A percentile compares a stretch with the other conserved stretches of the same genome.
phyloP scores from a whole-genome alignment of 2,797 vertebrate species.

The Xenentodon cancila region DNA sequence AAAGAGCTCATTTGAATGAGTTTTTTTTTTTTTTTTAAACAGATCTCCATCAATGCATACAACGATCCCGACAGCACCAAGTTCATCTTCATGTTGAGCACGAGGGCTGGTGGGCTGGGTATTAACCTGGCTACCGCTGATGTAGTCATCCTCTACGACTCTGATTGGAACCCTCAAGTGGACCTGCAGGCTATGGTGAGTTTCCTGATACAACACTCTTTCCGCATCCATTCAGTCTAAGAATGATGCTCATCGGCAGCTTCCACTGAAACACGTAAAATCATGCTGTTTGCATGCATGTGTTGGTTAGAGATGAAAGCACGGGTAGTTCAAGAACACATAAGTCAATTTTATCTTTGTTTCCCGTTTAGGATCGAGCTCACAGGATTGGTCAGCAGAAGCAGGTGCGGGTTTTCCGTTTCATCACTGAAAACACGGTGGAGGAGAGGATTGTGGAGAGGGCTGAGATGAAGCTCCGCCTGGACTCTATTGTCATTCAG shows the following conservation, averaged over 20 bases:
- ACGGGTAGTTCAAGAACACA: background rate
- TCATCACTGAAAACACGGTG: constrained; percentile 98
- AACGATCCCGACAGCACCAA: constrained; percentile 95
- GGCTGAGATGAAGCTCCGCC: constrained; percentile 96
- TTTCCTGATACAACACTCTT: background rate
- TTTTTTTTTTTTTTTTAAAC: background rate
- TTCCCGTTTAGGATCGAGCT: constrained; percentile 88
- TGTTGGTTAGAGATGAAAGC: background rate
- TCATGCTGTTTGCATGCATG: too few species aligned
- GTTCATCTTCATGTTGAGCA: constrained; percentile 99
- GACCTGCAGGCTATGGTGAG: constrained; percentile 98
- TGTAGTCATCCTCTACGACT: constrained; percentile 98
- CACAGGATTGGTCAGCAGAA: constrained; percentile 99
- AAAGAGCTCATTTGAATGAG: too few species aligned
- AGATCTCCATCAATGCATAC: constrained; percentile 96
- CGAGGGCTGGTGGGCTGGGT: constrained; percentile 95
- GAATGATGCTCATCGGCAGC: too few species aligned
- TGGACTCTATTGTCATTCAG: constrained; percentile 99
- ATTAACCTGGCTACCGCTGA: constrained; percentile 99
- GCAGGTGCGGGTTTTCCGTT: constrained; percentile 95
- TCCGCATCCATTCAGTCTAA: background rate
- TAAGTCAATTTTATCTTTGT: background rate
- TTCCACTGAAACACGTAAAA: too few species aligned
- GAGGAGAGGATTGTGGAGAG: constrained; percentile 98
- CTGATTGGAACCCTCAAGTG: constrained; percentile 99